A percentile compares a stretch with the other conserved stretches of the same genome.
These are phyloP conservation scores for Escarpia spicata DNA, from an alignment of 2,888 invertebrate species.

Conservation along the genomic window DNA sequence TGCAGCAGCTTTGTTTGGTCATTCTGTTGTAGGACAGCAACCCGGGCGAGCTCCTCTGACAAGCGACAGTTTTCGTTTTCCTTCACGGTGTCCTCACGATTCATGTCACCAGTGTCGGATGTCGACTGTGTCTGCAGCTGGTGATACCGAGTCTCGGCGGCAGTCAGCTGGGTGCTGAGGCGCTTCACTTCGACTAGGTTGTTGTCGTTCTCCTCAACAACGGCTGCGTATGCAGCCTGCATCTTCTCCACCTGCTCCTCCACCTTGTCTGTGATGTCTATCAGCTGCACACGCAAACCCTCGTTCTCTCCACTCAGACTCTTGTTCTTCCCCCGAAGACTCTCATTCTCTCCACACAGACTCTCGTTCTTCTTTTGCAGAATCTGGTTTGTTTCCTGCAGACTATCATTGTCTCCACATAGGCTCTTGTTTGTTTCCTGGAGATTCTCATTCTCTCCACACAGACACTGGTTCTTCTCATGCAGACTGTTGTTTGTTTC, in stretches of 20 bases:
- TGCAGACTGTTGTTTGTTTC: neutral
- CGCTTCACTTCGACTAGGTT: neutral
- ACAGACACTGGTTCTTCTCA: neutral
- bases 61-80: neutral
- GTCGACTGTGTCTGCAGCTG: neutral
- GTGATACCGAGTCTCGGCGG: neutral
- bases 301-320: neutral
- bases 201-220: neutral
- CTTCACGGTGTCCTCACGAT: neutral
- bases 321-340: neutral
- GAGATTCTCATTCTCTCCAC: neutral
- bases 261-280: constrained; percentile 1
- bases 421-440: neutral
- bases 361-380: neutral
- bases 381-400: neutral
- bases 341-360: neutral
- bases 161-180: neutral
- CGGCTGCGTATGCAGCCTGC: neutral
- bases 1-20: too few relatives aligned
- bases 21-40: too few relatives aligned
- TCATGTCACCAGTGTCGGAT: neutral
- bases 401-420: too few relatives aligned
- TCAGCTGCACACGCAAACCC: neutral
- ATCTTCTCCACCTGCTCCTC: constrained; percentile 13
- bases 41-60: neutral